Evolutionary conservation across 2,113 vertebrate species (phyloP).

Genomic region (Piprites chloris): DNA sequence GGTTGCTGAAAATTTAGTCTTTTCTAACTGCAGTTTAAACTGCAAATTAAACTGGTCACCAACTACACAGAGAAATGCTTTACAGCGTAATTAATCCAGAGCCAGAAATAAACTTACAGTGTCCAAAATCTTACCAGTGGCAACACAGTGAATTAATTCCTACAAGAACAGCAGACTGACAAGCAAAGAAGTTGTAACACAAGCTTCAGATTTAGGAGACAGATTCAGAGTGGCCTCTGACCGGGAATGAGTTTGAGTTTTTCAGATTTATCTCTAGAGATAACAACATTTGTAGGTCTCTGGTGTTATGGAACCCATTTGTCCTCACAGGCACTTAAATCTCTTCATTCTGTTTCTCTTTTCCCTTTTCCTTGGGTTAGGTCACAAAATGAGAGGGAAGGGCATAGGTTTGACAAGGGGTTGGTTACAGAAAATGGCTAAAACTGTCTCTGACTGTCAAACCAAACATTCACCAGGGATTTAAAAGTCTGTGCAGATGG

Average conservation of each 20-base stretch:
- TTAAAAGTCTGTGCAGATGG: not conserved
- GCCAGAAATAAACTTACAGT: not conserved
- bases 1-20: not conserved
- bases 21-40: not conserved
- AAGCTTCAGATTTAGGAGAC: not conserved
- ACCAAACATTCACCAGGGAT: not conserved
- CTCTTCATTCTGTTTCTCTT: accelerated
- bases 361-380: not conserved
- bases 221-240: not conserved
- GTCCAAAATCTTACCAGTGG: not conserved
- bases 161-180: not conserved
- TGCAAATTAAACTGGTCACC: not conserved
- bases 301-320: not conserved
- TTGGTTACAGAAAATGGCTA: not conserved
- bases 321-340: not conserved
- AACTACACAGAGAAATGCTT: not conserved
- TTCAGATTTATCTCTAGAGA: not conserved
- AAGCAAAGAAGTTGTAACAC: not conserved
- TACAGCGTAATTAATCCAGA: not conserved
- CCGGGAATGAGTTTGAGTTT: not conserved
- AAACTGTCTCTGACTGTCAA: not conserved
- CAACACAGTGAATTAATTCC: not conserved
- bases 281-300: not conserved
- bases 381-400: not conserved
- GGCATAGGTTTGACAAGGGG: not conserved